A percentile compares a stretch with the other conserved stretches of the same genome.
Conservation (phyloP, 2,113 vertebrate species). For the Lycocorax pyrrhopterus region DNA sequence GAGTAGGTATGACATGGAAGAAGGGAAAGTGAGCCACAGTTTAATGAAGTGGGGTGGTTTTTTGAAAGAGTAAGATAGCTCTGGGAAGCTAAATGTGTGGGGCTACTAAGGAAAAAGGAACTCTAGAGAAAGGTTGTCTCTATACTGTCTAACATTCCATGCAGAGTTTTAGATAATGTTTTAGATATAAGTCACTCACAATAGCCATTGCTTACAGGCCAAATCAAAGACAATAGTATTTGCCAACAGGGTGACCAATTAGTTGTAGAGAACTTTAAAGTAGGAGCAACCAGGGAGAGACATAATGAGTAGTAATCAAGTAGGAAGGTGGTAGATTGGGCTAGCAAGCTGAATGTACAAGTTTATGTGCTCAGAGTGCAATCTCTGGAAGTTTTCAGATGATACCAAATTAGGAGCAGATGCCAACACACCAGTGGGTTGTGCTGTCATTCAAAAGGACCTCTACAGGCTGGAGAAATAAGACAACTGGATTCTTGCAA, state of each 20-base stretch:
- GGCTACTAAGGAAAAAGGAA: neutral
- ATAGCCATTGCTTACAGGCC: neutral
- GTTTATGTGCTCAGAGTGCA: neutral
- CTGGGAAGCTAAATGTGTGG: neutral
- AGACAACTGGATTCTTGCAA: neutral
- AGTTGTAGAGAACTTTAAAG: neutral
- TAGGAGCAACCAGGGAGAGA: neutral
- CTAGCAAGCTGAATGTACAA: neutral
- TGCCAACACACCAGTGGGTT: neutral
- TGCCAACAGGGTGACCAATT: neutral
- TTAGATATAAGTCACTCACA: neutral
- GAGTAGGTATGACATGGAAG: neutral
- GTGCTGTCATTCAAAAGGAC: neutral
- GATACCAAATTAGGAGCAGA: neutral
- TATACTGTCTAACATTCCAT: neutral
- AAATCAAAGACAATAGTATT: neutral
- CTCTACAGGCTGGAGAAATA: neutral
- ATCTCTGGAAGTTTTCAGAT: neutral
- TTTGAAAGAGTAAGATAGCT: neutral
- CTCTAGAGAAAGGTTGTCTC: neutral
- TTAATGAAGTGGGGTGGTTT: fast-evolving
- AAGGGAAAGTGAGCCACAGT: neutral
- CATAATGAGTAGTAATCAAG: neutral
- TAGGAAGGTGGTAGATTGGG: neutral
- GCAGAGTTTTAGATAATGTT: neutral